Evolutionary conservation across 2,113 vertebrate genomes (phyloP), one percentile per base, ranked within the genome.

Genomic region (Equus quagga): DNA sequence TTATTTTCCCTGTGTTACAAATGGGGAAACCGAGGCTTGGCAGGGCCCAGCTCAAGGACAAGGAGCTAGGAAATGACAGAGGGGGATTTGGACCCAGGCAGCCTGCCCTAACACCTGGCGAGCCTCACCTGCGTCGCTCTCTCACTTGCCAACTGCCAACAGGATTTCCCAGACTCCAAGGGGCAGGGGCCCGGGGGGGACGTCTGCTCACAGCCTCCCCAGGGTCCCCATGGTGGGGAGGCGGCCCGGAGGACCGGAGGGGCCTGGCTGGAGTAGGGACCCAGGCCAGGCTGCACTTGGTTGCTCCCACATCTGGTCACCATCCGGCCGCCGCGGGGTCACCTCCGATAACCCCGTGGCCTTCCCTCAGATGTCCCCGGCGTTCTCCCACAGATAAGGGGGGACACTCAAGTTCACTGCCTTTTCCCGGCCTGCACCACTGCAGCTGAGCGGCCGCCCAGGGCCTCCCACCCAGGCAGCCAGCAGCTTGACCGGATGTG

Each of bases 401-500:
- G 33, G 8, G 28, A 64, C 64, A 0, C 36, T 36, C 81, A 75
- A 56, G n/a, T 56, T 95, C n/a, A 0, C n/a, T 3, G 65, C 33
- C 17, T 83, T 83, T 97, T 88, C 76, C 69, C 4, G 0, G 70
- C 54, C 44, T 18, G 1, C 24, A 21, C 64, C 65, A 12, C 56
- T 0, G 0, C 56, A 2, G 9, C 15, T 17, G 62, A 70, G 72
- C 54, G 5, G 41, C 70, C 6, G 36, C 62, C 36, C 0, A 0
- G 28, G 56, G 46, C 44, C 89, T 86, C 84, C 93, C 95, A 46
- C 58, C 23, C 3, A 12, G 31, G 65, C 4, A 67, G n/a, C 36
- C 89, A 56, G 70, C 36, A 36, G 2, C 67, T 28, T 12, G 64
- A 62, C 73, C 1, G 6, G 80, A 62, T 8, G 3, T 7, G 5